Evolutionary conservation across 2,113 vertebrate species (phyloP), one percentile per base, ranked within the genome.

Genomic region (Serilophus lunatus): DNA sequence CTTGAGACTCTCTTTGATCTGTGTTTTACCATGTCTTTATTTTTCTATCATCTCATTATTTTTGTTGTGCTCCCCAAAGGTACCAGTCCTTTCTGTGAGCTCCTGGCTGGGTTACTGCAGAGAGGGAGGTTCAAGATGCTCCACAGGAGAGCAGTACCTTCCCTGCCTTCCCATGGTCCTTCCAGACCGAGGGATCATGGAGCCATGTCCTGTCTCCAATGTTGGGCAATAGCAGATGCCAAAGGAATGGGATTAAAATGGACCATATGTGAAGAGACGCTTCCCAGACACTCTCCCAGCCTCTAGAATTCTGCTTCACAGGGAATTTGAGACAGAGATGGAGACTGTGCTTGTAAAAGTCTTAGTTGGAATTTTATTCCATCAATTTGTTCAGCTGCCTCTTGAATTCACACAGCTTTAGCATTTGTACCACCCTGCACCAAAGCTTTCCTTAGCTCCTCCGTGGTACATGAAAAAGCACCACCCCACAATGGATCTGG

Each of bases 101-200:
- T 44, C 53, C 63, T 65, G 59, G 22, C 33, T 82, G 38, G 25
- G 49, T 63, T n/a, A 18, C 57, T 64, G 38, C 49, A n/a, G 1
- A 65, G 56, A 42, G 19, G n/a, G 36, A 66, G 20, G 22, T 11
- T 13, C 18, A 64, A 74, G 82, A 26, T 3, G 1, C 19, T 57
- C 35, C 60, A 49, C 2, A 1, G 16, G 14, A 80, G 18, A 71
- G 24, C 57, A 85, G 22, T 7, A 12, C 17, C 24, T 54, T 56
- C 56, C 22, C 66, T 76, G 68, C 45, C 35, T 76, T 83, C 35
- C 20, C 40, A 24, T 16, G 47, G 35, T 19, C n/a, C 47, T 38
- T 78, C 38, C 24, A 70, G 47, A 47, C 5, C 0, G 0, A 84
- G 60, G 69, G 75, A 77, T 44, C 50, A 19, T 13, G 0, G 1